phyloP scores from a whole-genome alignment of 2,797 vertebrate genomes.

The Gouania willdenowi region DNA sequence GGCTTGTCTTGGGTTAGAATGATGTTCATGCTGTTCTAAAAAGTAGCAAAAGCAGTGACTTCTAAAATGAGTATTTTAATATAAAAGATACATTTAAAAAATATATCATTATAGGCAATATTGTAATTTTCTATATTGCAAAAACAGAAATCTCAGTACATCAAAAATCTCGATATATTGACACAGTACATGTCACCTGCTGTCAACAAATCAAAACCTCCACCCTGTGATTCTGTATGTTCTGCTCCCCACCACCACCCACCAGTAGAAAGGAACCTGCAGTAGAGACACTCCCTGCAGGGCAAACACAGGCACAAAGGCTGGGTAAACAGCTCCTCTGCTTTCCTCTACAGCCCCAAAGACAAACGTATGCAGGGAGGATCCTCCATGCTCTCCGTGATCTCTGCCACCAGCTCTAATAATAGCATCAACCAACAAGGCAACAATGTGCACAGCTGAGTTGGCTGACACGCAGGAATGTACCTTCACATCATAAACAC shows the following conservation, averaged over 20 bases:
- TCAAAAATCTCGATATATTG: too few relatives aligned
- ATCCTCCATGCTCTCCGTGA: too few relatives aligned
- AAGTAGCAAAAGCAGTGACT: too few relatives aligned
- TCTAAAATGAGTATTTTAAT: too few relatives aligned
- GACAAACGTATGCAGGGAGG: constrained; percentile 66
- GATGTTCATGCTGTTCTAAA: too few relatives aligned
- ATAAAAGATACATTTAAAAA: too few relatives aligned
- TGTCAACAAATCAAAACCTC: constrained; percentile 1
- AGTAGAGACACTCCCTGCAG: constrained; percentile 66
- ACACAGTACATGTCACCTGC: constrained; percentile 24
- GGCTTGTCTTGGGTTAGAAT: too few relatives aligned
- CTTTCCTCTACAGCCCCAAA: constrained; percentile 45
- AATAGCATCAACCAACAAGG: constrained; percentile 55
- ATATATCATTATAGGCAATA: too few relatives aligned
- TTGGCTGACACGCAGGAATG: constrained; percentile 58
- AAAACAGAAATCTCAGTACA: too few relatives aligned
- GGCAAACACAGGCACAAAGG: constrained; percentile 69
- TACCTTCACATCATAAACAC: constrained; percentile 37
- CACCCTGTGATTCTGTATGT: constrained; percentile 3
- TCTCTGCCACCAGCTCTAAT: constrained; percentile 50
- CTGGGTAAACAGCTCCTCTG: constrained; percentile 65
- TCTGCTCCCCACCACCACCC: constrained; percentile 11
- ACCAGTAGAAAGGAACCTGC: constrained; percentile 30
- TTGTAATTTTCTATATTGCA: too few relatives aligned
- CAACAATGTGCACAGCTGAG: constrained; percentile 60